A percentile compares a stretch with the other conserved stretches of the same genome.
phyloP scores from a whole-genome alignment of 2,888 invertebrate genomes.

The Drosophila limbata region DNA sequence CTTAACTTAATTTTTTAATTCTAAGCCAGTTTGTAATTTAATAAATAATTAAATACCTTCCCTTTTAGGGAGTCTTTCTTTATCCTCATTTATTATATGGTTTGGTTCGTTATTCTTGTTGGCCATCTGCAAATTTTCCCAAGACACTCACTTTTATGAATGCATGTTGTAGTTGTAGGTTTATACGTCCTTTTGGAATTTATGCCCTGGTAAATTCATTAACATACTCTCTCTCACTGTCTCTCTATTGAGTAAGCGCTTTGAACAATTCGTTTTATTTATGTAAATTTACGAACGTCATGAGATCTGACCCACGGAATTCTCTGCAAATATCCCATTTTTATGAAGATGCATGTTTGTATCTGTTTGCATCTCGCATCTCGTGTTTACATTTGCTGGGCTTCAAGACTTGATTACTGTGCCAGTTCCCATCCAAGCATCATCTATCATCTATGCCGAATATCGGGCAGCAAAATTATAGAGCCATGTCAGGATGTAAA shows the following conservation, averaged over 20 bases:
- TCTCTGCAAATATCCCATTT: conserved; percentile 1
- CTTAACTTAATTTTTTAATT: too few relatives aligned
- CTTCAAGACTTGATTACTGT: conserved; percentile 41
- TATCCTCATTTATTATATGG: background rate
- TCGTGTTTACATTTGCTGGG: conserved; percentile 39
- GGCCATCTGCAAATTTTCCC: background rate
- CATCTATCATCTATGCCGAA: conserved; percentile 33
- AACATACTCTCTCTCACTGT: background rate
- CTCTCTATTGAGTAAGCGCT: background rate
- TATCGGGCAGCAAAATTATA: conserved; percentile 60
- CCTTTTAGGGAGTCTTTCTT: background rate
- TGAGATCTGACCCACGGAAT: conserved; percentile 20
- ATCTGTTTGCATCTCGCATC: background rate
- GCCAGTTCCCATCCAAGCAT: conserved; percentile 43
- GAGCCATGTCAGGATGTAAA: conserved; percentile 45
- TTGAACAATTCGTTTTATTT: conserved; percentile 10
- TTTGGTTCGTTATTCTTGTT: background rate
- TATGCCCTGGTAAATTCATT: background rate
- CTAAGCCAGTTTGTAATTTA: too few relatives aligned
- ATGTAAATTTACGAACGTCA: conserved; percentile 26
- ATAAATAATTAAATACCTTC: too few relatives aligned
- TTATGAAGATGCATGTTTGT: conserved; percentile 17
- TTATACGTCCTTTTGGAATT: background rate
- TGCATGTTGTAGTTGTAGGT: background rate
- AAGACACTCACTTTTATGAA: background rate